phyloP scores from a whole-genome alignment of 2,113 vertebrate species.

The Odontophorus gujanensis region DNA sequence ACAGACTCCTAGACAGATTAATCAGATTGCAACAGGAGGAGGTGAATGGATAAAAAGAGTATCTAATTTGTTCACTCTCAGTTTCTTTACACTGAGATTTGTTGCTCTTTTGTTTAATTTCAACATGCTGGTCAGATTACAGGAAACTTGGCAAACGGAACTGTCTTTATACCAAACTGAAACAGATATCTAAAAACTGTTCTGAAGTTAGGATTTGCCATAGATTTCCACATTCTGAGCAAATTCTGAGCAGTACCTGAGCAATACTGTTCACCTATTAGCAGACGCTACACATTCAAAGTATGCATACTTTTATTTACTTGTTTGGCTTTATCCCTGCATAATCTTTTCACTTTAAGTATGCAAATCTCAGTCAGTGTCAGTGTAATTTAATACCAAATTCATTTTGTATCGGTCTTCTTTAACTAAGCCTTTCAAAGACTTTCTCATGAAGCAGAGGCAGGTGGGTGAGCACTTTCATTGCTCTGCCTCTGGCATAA shows the following conservation, averaged over 20 bases:
- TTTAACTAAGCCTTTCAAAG: not conserved
- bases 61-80: not conserved
- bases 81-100: not conserved
- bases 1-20: not conserved
- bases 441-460: not conserved
- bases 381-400: not conserved
- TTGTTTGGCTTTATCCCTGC: not conserved
- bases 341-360: not conserved
- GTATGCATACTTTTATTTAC: not conserved
- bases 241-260: not conserved
- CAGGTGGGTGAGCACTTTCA: fast-evolving
- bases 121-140: not conserved
- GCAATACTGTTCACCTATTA: not conserved
- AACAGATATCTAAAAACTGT: not conserved
- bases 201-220: not conserved
- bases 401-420: not conserved
- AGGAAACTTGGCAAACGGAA: not conserved
- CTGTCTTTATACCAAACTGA: not conserved
- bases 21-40: not conserved
- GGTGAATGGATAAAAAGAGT: not conserved
- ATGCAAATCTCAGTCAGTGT: not conserved
- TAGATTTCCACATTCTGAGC: not conserved
- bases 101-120: conserved; percentile 7
- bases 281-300: not conserved
- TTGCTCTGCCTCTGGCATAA: not conserved